Evolutionary conservation across 2,113 vertebrate species (phyloP).

Genomic region (Platycercus adscitus): DNA sequence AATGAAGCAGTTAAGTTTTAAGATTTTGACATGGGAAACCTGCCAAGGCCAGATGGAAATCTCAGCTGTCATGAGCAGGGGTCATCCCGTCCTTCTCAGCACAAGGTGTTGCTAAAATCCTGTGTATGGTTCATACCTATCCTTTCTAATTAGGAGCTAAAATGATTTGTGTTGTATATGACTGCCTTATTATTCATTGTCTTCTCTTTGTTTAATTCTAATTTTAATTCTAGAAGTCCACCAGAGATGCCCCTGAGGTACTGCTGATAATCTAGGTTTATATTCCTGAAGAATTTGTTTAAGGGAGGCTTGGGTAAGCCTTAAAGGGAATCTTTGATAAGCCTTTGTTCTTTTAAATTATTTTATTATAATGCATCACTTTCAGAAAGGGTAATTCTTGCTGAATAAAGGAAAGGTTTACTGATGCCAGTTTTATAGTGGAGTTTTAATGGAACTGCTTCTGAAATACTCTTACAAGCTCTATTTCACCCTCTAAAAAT

Average conservation of each 20-base stretch:
- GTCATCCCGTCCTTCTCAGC: slow-evolving; percentile 25
- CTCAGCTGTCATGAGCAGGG: slow-evolving; percentile 40
- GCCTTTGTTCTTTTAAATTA: neutral
- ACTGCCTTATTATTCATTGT: neutral
- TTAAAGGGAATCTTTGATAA: neutral
- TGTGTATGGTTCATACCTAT: neutral
- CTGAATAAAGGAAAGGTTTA: neutral
- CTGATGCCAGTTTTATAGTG: neutral
- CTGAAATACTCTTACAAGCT: neutral
- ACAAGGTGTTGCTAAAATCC: slow-evolving; percentile 1
- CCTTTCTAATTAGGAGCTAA: neutral
- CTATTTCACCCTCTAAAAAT: neutral
- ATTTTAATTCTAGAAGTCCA: neutral
- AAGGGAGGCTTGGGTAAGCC: neutral
- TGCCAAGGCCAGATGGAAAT: slow-evolving; percentile 60
- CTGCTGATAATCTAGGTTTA: neutral
- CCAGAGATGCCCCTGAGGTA: neutral
- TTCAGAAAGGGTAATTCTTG: neutral
- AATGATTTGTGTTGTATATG: neutral
- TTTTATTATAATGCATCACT: neutral
- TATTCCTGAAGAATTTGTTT: slow-evolving; percentile 5
- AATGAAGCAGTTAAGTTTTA: neutral
- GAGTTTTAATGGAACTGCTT: neutral
- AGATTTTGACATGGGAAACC: neutral
- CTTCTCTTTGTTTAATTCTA: neutral